Base-by-base conservation (phyloP, 2,113 vertebrate species). In the Hippocampus zosterae region DNA sequence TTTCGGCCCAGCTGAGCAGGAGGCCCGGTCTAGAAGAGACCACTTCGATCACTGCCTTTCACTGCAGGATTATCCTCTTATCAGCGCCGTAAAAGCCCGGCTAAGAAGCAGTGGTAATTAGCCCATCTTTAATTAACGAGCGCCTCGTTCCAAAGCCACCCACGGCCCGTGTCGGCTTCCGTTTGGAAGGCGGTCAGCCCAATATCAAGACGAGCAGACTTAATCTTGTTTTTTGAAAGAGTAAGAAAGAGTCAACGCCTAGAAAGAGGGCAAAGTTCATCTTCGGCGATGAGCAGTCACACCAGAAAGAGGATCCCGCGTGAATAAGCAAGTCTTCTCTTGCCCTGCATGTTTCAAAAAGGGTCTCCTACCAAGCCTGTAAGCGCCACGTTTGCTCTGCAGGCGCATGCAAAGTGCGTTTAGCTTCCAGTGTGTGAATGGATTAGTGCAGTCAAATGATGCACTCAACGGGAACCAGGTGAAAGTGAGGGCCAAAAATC, bases 51-150 rank as follows among this genome's bases (percentile, higher is more conserved):
- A 82, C 81, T 77, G 86, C 81, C 84, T 89, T 86, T 84, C 85
- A 90, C 88, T 88, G 83, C 79, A 87, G 90, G 91, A 92, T 93
- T 91, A 91, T 91, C 88, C 88, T 91, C 90, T 92, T 91, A 93
- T 92, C 92, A 81, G 84, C 76, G 40, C 77, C 72, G 78, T 80
- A 78, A 91, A 90, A 85, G 87, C 89, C 84, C 82, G 80, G 79
- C 88, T 92, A 88, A 91, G 89, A 87, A 91, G 85, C 84, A 68
- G 82, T 87, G 87, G 88, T 91, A 91, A 92, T 93, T 92, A 93
- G 84, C 89, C 89, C 86, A 90, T 89, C 90, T 91, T 92, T 92
- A 91, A 92, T 92, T 92, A 93, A 90, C 86, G 85, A 90, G 87
- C 83, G 80, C 84, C 84, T 81, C 75, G 76, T 76, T 87, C 87